Conservation (phyloP, 2,113 vertebrate genomes). For the Sprattus sprattus region DNA sequence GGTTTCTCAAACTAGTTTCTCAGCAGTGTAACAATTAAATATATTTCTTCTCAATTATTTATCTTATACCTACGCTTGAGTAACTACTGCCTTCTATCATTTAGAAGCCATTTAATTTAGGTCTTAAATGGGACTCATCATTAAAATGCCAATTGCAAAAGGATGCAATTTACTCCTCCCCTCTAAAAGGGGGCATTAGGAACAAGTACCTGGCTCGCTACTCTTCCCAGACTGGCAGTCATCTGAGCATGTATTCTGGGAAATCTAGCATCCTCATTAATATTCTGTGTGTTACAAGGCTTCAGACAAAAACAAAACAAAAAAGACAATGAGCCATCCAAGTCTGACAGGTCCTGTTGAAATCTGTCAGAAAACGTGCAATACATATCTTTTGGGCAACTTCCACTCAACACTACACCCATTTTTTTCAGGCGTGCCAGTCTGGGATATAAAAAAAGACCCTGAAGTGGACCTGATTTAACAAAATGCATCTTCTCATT, state of each 20-base stretch:
- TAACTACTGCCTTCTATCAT: neutral
- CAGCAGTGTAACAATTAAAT: neutral
- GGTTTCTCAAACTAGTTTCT: neutral
- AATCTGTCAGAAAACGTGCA: slow-evolving; percentile 48
- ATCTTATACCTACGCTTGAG: neutral
- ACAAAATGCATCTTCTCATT: neutral
- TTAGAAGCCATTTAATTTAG: neutral
- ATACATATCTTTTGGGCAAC: slow-evolving; percentile 28
- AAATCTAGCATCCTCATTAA: slow-evolving; percentile 40
- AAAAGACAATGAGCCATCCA: neutral
- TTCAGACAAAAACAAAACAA: slow-evolving; percentile 57
- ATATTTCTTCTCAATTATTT: neutral
- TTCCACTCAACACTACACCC: slow-evolving; percentile 15
- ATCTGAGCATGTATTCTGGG: slow-evolving; percentile 35
- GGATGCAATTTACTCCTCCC: neutral
- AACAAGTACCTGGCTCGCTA: neutral
- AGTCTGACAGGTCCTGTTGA: slow-evolving; percentile 47
- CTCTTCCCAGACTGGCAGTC: neutral
- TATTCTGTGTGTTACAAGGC: slow-evolving; percentile 47
- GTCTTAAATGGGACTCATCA: neutral
- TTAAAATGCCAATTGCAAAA: neutral
- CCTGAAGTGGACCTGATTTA: neutral
- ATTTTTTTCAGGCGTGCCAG: neutral
- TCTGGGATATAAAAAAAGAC: neutral
- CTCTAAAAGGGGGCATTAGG: neutral